These are phyloP conservation scores for Plutella xylostella DNA, from an alignment of 2,888 invertebrate genomes.

Conservation along the genomic window DNA sequence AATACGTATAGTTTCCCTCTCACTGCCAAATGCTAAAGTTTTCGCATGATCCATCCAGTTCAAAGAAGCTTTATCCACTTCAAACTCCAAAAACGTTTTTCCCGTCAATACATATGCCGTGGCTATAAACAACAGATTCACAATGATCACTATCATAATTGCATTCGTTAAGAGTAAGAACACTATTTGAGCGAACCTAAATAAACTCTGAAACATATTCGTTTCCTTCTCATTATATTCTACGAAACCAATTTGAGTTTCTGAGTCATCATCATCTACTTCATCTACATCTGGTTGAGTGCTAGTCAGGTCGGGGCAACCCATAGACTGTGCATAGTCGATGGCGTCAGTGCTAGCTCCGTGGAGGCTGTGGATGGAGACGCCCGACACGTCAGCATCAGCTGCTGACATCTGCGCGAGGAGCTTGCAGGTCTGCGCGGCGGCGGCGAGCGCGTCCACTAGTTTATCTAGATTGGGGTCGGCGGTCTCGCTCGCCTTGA, in stretches of 20 bases:
- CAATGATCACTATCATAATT: slow-evolving; percentile 1
- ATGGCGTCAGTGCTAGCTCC: slow-evolving; percentile 23
- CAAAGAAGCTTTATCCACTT: background rate
- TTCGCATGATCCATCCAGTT: slow-evolving; percentile 6
- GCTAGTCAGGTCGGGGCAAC: background rate
- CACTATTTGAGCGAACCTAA: background rate
- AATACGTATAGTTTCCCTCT: slow-evolving; percentile 3
- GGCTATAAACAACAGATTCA: background rate
- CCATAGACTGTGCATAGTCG: too few species aligned
- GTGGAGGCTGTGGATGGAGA: slow-evolving; percentile 41
- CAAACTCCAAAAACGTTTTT: background rate
- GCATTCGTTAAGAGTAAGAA: background rate
- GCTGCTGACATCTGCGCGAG: slow-evolving; percentile 34
- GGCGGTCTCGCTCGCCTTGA: slow-evolving; percentile 19
- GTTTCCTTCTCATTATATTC: background rate
- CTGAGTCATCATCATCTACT: background rate
- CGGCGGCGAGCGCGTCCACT: slow-evolving; percentile 28
- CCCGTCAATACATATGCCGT: slow-evolving; percentile 1
- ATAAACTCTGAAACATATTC: background rate
- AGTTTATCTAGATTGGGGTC: slow-evolving; percentile 28
- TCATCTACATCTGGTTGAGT: background rate
- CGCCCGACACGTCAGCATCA: slow-evolving; percentile 26
- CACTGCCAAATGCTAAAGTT: background rate
- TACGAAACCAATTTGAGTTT: too few species aligned
- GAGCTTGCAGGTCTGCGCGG: slow-evolving; percentile 34